A percentile compares a stretch with the other conserved stretches of the same genome.
Evolutionary conservation across 2,797 vertebrate species (phyloP).

Genomic region (Notolepis coatsorum): DNA sequence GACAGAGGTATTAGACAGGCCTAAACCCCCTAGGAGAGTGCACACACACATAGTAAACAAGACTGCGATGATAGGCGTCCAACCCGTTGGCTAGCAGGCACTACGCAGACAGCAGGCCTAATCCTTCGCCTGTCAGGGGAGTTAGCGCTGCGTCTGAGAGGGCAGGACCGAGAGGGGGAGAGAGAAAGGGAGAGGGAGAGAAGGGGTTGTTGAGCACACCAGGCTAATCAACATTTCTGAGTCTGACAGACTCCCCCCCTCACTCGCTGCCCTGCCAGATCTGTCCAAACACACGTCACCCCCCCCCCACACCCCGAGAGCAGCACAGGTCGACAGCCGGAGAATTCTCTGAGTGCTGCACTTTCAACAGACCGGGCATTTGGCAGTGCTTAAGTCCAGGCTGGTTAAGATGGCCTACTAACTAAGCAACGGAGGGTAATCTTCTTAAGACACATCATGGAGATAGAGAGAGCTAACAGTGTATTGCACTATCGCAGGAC

Average conservation of each 20-base stretch:
- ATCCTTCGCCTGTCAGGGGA: conserved; percentile 29
- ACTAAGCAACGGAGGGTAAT: conserved; percentile 56
- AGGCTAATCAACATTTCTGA: conserved; percentile 14
- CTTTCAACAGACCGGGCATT: background rate
- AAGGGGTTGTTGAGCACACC: background rate
- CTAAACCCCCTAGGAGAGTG: conserved; percentile 54
- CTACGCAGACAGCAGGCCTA: conserved; percentile 21
- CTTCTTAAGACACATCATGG: conserved; percentile 45
- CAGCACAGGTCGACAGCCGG: background rate
- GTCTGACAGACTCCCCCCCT: conserved; percentile 8
- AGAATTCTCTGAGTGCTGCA: conserved; percentile 17
- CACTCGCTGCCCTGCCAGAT: conserved; percentile 9
- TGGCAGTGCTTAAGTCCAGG: conserved; percentile 5
- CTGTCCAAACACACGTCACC: background rate
- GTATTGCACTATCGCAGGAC: too few species aligned
- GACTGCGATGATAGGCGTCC: conserved; percentile 17
- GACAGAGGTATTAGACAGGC: conserved; percentile 51
- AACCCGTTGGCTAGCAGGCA: conserved; percentile 3
- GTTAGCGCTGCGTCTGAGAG: background rate
- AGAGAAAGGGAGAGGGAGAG: background rate
- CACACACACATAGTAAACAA: conserved; percentile 33
- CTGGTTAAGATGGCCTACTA: conserved; percentile 27
- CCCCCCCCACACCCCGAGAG: background rate
- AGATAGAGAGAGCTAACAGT: too few species aligned
- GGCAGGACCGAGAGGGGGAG: conserved; percentile 3